These are phyloP conservation scores for Rotaria magnacalcarata DNA, from an alignment of 2,888 invertebrate species.

Conservation along the genomic window DNA sequence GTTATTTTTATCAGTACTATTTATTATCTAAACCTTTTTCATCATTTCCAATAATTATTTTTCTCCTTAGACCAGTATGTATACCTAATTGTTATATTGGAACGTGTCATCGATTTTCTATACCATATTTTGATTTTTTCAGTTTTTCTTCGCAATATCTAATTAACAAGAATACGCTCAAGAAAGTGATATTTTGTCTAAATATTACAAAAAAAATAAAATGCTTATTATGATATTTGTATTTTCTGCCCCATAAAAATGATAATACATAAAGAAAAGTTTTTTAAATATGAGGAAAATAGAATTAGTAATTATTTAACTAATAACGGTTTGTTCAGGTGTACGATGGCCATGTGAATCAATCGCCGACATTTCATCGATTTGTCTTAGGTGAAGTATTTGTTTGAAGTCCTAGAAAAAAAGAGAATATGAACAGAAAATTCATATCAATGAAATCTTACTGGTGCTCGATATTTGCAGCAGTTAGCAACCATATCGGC, in stretches of 20 bases:
- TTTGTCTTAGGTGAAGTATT: background rate
- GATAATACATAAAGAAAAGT: background rate
- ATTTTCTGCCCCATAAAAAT: background rate
- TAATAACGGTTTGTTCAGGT: background rate
- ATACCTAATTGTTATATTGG: no score
- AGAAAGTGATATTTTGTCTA: no score
- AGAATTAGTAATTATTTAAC: background rate
- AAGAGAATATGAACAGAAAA: no score
- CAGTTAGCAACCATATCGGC: slow-evolving; percentile 45
- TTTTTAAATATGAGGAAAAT: background rate
- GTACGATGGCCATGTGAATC: slow-evolving; percentile 35
- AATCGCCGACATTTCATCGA: background rate
- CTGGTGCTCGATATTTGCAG: slow-evolving; percentile 42
- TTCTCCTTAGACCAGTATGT: no score
- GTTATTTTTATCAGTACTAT: no score
- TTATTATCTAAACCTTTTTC: no score
- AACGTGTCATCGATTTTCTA: no score
- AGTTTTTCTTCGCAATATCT: no score
- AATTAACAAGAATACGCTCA: no score
- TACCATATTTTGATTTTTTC: no score
- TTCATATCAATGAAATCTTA: background rate
- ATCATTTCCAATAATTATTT: no score
- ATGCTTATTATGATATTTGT: background rate
- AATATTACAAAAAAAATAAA: background rate
- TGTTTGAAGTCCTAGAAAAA: background rate